Base-by-base conservation (phyloP, 2,797 vertebrate species). In the Sebastes itinus region DNA sequence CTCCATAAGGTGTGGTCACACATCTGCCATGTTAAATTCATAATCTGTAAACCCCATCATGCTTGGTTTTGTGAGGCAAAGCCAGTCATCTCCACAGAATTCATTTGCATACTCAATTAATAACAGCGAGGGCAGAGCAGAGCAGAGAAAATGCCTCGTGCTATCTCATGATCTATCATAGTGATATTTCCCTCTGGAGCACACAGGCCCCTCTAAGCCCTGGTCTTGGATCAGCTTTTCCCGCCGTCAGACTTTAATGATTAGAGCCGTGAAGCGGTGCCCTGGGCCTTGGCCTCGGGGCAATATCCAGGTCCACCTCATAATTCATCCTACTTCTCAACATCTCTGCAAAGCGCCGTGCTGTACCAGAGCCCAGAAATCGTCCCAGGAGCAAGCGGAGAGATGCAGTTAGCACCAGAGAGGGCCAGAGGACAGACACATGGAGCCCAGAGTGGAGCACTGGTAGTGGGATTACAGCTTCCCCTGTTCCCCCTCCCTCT, bases 191-290 rank as follows among this genome's bases (percentile, higher is more conserved):
- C 92, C 93, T 86, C 89, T 73, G 87, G 92, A 90, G 87, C 80
- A 78, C 75, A 76, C 73, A 76, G 80, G 66, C 78, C 72, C 58
- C 71, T 80, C 83, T 89, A 92, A 92, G 86, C 91, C 83, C 84
- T 83, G 87, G 88, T 90, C 92, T 90, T 89, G 90, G 92, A 88
- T 89, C 90, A 82, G 91, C 89, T 93, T 92, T 54, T 89, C 79
- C 86, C 59, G 68, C 91, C 88, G 83, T 92, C 90, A 89, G 90
- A 92, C 91, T 92, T 93, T 93, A 94, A 95, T 94, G 94, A 94
- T 94, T 92, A 91, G 89, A 93, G 84, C 86, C 91, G 88, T 88
- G 91, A 92, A 94, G 87, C 68, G 55, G 83, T 83, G 90, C 93
- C 92, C 88, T 80, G 93, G 91, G 93, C 91, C 84, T 84, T 81